phyloP scores from a whole-genome alignment of 2,797 vertebrate genomes.

The Xenopus petersii region DNA sequence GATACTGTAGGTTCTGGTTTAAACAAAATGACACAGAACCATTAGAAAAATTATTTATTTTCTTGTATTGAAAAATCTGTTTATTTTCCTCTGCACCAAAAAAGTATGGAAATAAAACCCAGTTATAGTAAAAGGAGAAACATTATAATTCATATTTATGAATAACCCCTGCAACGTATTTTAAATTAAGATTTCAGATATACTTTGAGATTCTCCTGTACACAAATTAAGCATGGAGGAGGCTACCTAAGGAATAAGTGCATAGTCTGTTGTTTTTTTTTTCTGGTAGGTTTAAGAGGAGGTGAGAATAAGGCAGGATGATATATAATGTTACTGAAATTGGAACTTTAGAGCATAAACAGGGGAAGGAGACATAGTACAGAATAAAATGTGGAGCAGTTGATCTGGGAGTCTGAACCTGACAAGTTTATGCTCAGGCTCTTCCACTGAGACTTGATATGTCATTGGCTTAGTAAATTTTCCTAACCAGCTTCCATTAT shows the following conservation, averaged over 20 bases:
- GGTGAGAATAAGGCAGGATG: conserved; percentile 31
- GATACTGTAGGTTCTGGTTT: too few species aligned
- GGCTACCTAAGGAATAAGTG: neutral
- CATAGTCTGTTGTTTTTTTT: conserved; percentile 17
- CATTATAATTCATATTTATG: too few species aligned
- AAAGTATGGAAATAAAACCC: too few species aligned
- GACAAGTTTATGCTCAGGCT: conserved; percentile 45
- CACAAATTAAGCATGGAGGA: too few species aligned
- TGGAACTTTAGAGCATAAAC: conserved; percentile 44
- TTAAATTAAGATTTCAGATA: too few species aligned
- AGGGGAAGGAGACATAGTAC: conserved; percentile 42
- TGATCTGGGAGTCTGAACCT: conserved; percentile 40
- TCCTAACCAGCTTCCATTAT: conserved; percentile 44
- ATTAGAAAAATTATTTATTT: too few species aligned
- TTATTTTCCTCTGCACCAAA: too few species aligned
- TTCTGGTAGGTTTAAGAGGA: conserved; percentile 25
- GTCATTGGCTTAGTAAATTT: conserved; percentile 48
- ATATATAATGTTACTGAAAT: conserved; percentile 46
- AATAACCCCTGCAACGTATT: too few species aligned
- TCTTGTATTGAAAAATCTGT: too few species aligned
- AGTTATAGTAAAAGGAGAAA: too few species aligned
- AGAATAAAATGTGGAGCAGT: conserved; percentile 46
- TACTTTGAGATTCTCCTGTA: too few species aligned
- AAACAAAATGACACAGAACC: too few species aligned
- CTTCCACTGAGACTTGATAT: conserved; percentile 42